A percentile compares a stretch with the other conserved stretches of the same genome.
phyloP scores from a whole-genome alignment of 2,888 invertebrate species.

The Leucozona laternaria region DNA sequence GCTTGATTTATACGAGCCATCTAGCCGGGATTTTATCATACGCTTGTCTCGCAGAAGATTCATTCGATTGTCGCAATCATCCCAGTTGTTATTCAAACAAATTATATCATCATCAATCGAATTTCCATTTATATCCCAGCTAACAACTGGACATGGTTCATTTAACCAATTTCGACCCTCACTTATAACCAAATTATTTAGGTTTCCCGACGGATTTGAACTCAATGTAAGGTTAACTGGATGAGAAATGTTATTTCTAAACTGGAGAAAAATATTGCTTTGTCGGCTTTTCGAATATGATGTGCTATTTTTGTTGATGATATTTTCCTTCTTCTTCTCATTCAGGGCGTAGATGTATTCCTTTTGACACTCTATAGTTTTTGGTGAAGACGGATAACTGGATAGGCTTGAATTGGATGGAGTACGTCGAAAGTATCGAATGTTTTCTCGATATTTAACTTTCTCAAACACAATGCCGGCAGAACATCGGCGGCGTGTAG shows the following conservation, averaged over 20 bases:
- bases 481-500: slow-evolving; percentile 29
- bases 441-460: slow-evolving; percentile 81
- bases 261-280: slow-evolving; percentile 72
- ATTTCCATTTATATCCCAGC: slow-evolving; percentile 82
- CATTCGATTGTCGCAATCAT: slow-evolving; percentile 79
- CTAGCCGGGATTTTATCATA: slow-evolving; percentile 71
- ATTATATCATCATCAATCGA: slow-evolving; percentile 79
- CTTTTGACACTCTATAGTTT: slow-evolving; percentile 51
- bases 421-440: slow-evolving; percentile 82
- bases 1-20: slow-evolving; percentile 80
- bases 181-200: slow-evolving; percentile 80
- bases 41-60: slow-evolving; percentile 77
- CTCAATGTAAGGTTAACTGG: slow-evolving; percentile 80
- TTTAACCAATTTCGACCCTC: slow-evolving; percentile 78
- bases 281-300: slow-evolving; percentile 39
- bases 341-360: slow-evolving; percentile 43
- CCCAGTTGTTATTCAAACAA: slow-evolving; percentile 77
- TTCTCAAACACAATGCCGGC: slow-evolving; percentile 80
- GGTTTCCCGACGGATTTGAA: slow-evolving; percentile 79
- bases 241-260: slow-evolving; percentile 70
- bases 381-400: slow-evolving; percentile 76
- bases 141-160: slow-evolving; percentile 79
- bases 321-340: slow-evolving; percentile 40
- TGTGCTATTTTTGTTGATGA: slow-evolving; percentile 24
- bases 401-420: slow-evolving; percentile 81